These are phyloP conservation scores for Semnopithecus entellus DNA, from an alignment of 2,113 vertebrate species.

Conservation along the genomic window DNA sequence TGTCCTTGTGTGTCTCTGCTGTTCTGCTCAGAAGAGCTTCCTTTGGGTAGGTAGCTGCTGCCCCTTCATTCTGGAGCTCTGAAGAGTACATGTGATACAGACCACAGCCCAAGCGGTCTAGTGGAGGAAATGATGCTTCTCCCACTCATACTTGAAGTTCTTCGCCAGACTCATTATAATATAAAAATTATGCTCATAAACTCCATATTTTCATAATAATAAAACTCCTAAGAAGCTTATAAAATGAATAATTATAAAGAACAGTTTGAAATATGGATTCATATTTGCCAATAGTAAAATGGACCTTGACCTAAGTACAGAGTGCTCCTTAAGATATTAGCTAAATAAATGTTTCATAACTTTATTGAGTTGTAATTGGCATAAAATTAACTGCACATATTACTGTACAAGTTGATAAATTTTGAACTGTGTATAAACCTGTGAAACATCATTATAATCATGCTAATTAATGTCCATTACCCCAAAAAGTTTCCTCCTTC, in stretches of 20 bases:
- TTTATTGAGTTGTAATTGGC: not conserved
- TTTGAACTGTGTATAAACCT: not conserved
- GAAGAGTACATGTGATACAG: not conserved
- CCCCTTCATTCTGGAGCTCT: not conserved
- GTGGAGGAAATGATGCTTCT: not conserved
- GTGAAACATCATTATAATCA: not conserved
- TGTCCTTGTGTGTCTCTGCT: not conserved
- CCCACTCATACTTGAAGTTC: not conserved
- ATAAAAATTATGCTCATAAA: not conserved
- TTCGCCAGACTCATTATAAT: not conserved
- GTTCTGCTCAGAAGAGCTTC: not conserved
- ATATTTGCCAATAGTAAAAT: not conserved
- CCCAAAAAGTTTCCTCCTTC: not conserved
- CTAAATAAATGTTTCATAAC: not conserved
- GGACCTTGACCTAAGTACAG: not conserved
- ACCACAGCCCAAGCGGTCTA: not conserved
- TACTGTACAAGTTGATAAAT: not conserved
- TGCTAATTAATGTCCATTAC: not conserved
- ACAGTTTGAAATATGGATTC: not conserved
- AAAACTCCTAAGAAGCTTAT: not conserved
- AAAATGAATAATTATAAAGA: not conserved
- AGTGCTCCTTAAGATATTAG: not conserved
- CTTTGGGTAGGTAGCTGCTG: not conserved
- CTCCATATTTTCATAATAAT: not conserved
- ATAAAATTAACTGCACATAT: not conserved